Conservation (phyloP, 1,140 invertebrate species). For the Drosophila melanogaster region Release_6_plus_ISO1_MT NT_037436.4:9676501-9677000, state of each 20-base stretch:
- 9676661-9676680: constrained; percentile 10
- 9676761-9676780: constrained; percentile 41
- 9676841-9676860: constrained; percentile 77
- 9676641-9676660: constrained; percentile 37
- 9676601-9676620: constrained; percentile 40
- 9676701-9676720: constrained; percentile 42
- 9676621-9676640: constrained; percentile 50
- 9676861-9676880: constrained; percentile 71
- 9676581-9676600: constrained; percentile 17
- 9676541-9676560: not conserved
- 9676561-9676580: not conserved
- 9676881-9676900: constrained; percentile 58
- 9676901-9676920: constrained; percentile 28
- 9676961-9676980: constrained; percentile 68
- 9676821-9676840: constrained; percentile 54
- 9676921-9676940: constrained; percentile 59
- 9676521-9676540: not conserved
- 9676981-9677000: constrained; percentile 46
- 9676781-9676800: constrained; percentile 66
- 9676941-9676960: constrained; percentile 57
- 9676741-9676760: constrained; percentile 60
- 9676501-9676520: no score
- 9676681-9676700: constrained; percentile 22
- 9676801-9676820: constrained; percentile 23
- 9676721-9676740: constrained; percentile 74